A percentile compares a stretch with the other conserved stretches of the same genome.
phyloP scores from a whole-genome alignment of 2,113 vertebrate species.

The Thalassoma bifasciatum region DNA sequence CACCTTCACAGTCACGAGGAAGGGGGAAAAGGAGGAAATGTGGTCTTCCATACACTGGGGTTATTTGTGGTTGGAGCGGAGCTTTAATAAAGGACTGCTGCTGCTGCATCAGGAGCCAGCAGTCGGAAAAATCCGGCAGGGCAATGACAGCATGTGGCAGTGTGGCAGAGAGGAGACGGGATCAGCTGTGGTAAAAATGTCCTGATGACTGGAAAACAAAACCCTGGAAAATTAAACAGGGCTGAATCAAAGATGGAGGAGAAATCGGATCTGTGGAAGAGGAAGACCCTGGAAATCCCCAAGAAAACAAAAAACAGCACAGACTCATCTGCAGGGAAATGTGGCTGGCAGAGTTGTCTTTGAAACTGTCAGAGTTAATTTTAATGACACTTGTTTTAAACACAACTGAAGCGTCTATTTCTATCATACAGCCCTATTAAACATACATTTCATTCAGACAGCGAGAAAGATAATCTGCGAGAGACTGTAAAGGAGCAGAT shows the following conservation, averaged over 20 bases:
- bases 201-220: conserved; percentile 56
- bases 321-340: conserved; percentile 26
- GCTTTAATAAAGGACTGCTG: conserved; percentile 37
- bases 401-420: neutral
- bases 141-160: conserved; percentile 61
- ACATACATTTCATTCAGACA: too few relatives aligned
- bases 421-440: neutral
- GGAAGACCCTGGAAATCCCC: conserved; percentile 46
- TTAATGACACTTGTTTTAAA: conserved; percentile 13
- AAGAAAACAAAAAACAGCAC: conserved; percentile 6
- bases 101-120: conserved; percentile 44
- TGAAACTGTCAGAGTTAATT: conserved; percentile 21
- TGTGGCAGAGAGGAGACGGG: conserved; percentile 37
- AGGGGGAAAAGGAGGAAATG: conserved; percentile 25
- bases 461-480: too few relatives aligned
- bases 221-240: conserved; percentile 26
- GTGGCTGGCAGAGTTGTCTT: conserved; percentile 20
- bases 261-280: conserved; percentile 24
- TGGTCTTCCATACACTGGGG: conserved; percentile 29
- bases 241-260: conserved; percentile 25
- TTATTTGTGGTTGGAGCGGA: conserved; percentile 36
- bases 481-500: too few relatives aligned
- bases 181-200: conserved; percentile 36
- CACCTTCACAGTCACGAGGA: conserved; percentile 22
- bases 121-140: conserved; percentile 68